Conservation (phyloP, 2,888 invertebrate species). For the Zaprionus bogoriensis region DNA sequence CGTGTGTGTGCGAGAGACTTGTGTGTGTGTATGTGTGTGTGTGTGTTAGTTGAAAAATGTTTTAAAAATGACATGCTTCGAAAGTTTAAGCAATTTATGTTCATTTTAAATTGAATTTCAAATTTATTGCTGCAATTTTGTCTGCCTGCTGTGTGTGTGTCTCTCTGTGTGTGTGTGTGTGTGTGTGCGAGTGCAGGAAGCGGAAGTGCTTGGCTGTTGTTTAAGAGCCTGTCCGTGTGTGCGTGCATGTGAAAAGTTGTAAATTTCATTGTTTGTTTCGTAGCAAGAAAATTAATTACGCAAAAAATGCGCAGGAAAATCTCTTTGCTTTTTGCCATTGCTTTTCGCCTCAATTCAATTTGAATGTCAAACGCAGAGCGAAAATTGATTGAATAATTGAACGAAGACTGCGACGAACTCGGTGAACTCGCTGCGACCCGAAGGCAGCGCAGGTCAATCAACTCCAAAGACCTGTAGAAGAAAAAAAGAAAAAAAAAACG, state of each 20-base stretch:
- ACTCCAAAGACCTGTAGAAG: constrained; percentile 29
- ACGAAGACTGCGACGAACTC: not conserved
- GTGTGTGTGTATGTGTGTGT: constrained; percentile 23
- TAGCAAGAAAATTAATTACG: constrained; percentile 69
- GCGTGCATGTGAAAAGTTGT: constrained; percentile 60
- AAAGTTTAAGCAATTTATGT: constrained; percentile 83
- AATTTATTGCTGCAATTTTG: constrained; percentile 81
- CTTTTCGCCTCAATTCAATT: constrained; percentile 45
- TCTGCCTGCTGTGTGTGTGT: constrained; percentile 26
- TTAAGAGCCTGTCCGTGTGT: constrained; percentile 23
- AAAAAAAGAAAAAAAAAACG: constrained; percentile 12
- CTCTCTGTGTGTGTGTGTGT: constrained; percentile 14
- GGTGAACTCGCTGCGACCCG: not conserved
- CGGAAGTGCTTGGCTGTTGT: constrained; percentile 71
- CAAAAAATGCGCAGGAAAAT: constrained; percentile 44
- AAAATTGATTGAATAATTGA: constrained; percentile 47
- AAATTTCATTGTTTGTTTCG: constrained; percentile 64
- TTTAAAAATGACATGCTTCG: constrained; percentile 83
- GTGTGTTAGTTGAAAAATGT: constrained; percentile 80
- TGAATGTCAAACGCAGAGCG: constrained; percentile 27
- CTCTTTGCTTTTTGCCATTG: constrained; percentile 10
- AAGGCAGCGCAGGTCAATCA: constrained; percentile 61
- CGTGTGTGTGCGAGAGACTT: constrained; percentile 13
- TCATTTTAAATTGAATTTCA: constrained; percentile 83
- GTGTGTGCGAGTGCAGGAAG: constrained; percentile 52